A percentile compares a stretch with the other conserved stretches of the same genome.
phyloP scores from a whole-genome alignment of 2,888 invertebrate species.

The Pseudococcus viburni region DNA sequence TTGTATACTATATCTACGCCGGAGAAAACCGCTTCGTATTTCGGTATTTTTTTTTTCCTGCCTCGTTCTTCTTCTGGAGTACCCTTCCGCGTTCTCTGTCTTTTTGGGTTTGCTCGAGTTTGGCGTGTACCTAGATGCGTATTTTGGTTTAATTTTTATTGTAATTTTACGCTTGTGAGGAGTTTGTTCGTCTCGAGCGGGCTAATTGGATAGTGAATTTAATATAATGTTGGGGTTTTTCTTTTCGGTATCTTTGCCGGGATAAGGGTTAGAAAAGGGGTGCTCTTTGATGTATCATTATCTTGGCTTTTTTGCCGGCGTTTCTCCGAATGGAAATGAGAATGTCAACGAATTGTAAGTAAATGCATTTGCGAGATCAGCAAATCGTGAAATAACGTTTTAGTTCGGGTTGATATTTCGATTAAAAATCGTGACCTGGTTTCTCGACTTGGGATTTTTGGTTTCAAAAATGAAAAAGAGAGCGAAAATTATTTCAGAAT shows the following conservation, averaged over 20 bases:
- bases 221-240: neutral
- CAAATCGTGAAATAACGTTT: no score
- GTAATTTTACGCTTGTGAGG: constrained; percentile 20
- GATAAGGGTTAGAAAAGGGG: neutral
- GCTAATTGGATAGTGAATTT: constrained; percentile 28
- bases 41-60: neutral
- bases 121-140: constrained; percentile 4
- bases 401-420: no score
- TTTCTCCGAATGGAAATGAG: neutral
- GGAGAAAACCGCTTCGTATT: constrained; percentile 15
- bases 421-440: no score
- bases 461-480: no score
- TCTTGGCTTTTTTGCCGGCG: neutral
- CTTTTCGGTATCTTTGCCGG: neutral
- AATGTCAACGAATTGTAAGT: no score
- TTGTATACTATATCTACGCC: neutral
- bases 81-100: no score
- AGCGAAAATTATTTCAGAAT: no score
- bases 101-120: neutral
- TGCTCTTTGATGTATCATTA: constrained; percentile 22
- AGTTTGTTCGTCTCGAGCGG: neutral
- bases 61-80: neutral
- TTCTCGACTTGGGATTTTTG: no score
- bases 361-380: no score
- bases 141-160: constrained; percentile 42